These are phyloP conservation scores for Prostheceraeus crozeri DNA, from an alignment of 2,888 invertebrate genomes.

Conservation along the genomic window DNA sequence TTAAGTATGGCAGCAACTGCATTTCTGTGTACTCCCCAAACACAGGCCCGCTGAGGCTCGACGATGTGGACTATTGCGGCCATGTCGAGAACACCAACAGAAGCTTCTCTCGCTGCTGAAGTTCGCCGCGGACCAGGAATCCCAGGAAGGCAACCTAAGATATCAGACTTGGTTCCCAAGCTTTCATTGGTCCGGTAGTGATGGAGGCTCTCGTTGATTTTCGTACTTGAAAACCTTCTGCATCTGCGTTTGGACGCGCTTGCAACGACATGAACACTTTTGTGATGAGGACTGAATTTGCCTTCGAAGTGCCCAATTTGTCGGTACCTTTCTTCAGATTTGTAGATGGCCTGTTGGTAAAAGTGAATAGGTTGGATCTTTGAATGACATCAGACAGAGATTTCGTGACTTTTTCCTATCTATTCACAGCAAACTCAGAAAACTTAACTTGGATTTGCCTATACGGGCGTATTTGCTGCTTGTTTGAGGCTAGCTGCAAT, in stretches of 20 bases:
- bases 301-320: conserved; percentile 22
- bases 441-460: conserved; percentile 29
- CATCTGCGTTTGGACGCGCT: conserved; percentile 21
- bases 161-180: conserved; percentile 25
- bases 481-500: conserved; percentile 28
- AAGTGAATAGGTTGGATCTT: conserved; percentile 18
- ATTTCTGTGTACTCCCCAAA: conserved; percentile 30
- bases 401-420: conserved; percentile 25
- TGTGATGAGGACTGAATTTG: conserved; percentile 31
- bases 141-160: conserved; percentile 5
- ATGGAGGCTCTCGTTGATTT: conserved; percentile 18
- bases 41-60: conserved; percentile 29
- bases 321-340: conserved; percentile 30
- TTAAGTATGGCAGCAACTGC: conserved; percentile 26
- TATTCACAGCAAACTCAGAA: conserved; percentile 15
- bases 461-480: conserved; percentile 17
- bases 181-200: conserved; percentile 18
- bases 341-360: conserved; percentile 30
- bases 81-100: too few relatives aligned
- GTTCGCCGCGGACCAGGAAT: conserved; percentile 33
- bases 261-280: conserved; percentile 31
- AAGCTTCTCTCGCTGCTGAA: conserved; percentile 24
- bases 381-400: conserved; percentile 27
- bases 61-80: conserved; percentile 32
- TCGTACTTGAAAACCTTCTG: conserved; percentile 4